Evolutionary conservation across 2,797 vertebrate genomes (phyloP).

Genomic region (Aphelocoma californica): DNA sequence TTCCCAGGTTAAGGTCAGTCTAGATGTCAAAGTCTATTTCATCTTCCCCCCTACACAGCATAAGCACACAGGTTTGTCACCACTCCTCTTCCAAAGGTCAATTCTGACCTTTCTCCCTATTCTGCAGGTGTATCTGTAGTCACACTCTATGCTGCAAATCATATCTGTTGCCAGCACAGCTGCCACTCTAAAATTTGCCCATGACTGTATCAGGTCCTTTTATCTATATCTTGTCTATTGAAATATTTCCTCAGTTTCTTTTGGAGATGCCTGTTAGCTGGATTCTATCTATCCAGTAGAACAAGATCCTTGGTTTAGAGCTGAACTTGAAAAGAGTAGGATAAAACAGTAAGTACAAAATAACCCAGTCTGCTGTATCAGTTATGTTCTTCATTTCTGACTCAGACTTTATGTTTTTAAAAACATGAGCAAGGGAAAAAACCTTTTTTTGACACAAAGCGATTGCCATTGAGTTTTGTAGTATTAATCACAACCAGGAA

Average conservation of each 20-base stretch:
- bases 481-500: neutral
- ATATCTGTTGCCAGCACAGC: neutral
- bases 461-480: neutral
- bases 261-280: neutral
- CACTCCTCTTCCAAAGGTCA: neutral
- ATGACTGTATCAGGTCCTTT: neutral
- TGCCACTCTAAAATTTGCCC: neutral
- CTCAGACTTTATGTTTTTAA: neutral
- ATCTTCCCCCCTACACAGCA: rapidly evolving
- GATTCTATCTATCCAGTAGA: neutral
- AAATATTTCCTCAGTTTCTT: neutral
- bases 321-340: neutral
- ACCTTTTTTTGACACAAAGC: neutral
- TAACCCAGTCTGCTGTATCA: neutral
- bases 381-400: neutral
- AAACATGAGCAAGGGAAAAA: neutral
- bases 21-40: neutral
- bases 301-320: neutral
- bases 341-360: neutral
- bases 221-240: neutral
- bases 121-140: neutral
- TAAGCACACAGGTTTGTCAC: neutral
- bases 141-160: neutral
- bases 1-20: neutral
- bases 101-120: neutral